Evolutionary conservation across 2,797 vertebrate genomes (phyloP).

Genomic region (Phaenicophaeus curvirostris): DNA sequence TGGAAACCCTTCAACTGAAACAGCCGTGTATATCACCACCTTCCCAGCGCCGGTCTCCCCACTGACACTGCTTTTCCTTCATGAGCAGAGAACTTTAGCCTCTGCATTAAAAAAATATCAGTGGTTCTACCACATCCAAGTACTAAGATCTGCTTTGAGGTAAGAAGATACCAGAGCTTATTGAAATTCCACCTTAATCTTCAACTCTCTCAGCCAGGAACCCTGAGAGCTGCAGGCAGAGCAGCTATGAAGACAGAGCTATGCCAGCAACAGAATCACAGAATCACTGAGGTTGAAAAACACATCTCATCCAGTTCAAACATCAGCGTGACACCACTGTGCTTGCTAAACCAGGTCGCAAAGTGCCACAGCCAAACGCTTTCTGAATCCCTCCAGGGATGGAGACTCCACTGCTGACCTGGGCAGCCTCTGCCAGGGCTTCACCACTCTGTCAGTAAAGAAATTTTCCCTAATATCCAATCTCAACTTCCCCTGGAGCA

Average conservation of each 20-base stretch:
- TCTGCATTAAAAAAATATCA: not conserved
- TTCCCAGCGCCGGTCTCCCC: not conserved
- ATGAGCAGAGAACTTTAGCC: accelerated
- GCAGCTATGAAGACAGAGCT: not conserved
- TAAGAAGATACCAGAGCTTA: not conserved
- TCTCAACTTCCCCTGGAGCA: too few species aligned
- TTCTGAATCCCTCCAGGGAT: too few species aligned
- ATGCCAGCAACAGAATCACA: not conserved
- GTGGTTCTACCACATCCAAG: not conserved
- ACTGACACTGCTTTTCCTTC: not conserved
- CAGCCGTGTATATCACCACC: not conserved
- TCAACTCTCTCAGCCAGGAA: not conserved
- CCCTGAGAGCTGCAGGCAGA: not conserved
- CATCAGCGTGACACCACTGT: too few species aligned
- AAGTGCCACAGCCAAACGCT: too few species aligned
- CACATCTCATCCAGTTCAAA: too few species aligned
- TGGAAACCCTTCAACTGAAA: not conserved
- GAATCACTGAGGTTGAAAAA: too few species aligned
- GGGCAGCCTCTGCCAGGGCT: too few species aligned
- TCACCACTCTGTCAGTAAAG: too few species aligned
- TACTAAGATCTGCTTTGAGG: not conserved
- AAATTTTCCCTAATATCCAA: too few species aligned
- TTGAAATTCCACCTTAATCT: not conserved
- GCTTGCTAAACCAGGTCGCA: too few species aligned
- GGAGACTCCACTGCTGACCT: too few species aligned